phyloP scores from a whole-genome alignment of 2,888 invertebrate genomes.

The Baronia brevicornis region DNA sequence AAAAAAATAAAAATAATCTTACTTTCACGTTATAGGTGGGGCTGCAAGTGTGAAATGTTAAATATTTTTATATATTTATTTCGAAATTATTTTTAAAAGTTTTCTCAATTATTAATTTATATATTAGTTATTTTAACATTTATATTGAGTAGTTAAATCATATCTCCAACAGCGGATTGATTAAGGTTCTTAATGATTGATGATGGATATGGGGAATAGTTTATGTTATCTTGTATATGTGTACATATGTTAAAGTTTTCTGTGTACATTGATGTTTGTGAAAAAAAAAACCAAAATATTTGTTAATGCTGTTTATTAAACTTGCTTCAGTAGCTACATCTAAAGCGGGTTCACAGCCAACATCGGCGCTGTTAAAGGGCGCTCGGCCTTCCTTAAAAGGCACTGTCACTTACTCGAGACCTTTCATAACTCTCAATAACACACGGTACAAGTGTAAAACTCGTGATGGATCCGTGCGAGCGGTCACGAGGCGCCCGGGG shows the following conservation, averaged over 20 bases:
- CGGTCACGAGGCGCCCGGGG: slow-evolving; percentile 59
- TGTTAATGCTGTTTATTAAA: slow-evolving; percentile 14
- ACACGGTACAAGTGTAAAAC: slow-evolving; percentile 58
- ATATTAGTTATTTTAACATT: neutral
- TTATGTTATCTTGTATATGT: no score
- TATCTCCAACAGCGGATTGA: no score
- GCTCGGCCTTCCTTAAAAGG: slow-evolving; percentile 50
- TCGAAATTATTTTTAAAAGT: no score
- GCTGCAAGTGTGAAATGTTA: no score
- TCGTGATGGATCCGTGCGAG: slow-evolving; percentile 66
- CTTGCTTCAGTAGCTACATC: slow-evolving; percentile 17
- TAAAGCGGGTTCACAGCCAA: slow-evolving; percentile 20
- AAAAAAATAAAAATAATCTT: no score
- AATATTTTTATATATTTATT: no score
- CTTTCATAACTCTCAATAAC: slow-evolving; percentile 69
- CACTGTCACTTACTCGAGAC: slow-evolving; percentile 52
- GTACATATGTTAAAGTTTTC: no score
- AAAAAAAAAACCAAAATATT: slow-evolving; percentile 8
- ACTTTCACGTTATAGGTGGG: no score
- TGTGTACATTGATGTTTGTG: slow-evolving; percentile 2
- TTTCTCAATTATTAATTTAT: no score
- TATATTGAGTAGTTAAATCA: no score
- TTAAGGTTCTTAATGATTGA: no score
- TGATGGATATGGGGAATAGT: no score
- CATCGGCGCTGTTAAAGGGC: slow-evolving; percentile 31